Conservation (phyloP, 1,140 invertebrate genomes). For the Kradibia gibbosae region DNA sequence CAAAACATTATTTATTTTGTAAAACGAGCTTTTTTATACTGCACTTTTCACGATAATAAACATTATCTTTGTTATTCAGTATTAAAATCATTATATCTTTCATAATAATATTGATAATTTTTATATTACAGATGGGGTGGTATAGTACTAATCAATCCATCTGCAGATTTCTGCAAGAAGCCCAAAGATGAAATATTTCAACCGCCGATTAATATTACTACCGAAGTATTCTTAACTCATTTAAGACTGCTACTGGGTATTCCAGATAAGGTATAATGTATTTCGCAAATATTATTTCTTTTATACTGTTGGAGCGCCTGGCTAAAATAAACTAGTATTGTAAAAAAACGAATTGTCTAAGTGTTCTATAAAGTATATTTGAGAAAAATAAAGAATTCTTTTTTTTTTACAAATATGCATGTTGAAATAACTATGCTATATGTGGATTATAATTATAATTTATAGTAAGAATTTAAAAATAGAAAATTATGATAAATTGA, state of each 20-base stretch:
- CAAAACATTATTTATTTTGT: conserved; percentile 20
- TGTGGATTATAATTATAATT: no score
- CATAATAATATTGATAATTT: neutral
- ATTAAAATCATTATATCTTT: neutral
- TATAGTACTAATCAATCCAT: conserved; percentile 83
- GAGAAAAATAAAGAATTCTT: no score
- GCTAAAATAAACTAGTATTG: neutral
- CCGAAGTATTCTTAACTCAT: conserved; percentile 86
- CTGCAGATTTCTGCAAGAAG: conserved; percentile 72
- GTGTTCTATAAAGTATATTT: no score
- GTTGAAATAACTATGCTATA: no score
- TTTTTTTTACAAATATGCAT: no score
- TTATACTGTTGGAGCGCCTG: neutral
- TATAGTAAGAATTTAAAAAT: no score
- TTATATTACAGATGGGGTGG: conserved; percentile 86
- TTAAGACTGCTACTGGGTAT: conserved; percentile 86
- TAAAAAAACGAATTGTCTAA: neutral
- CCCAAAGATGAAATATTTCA: conserved; percentile 63
- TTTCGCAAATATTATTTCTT: neutral
- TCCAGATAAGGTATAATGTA: conserved; percentile 74
- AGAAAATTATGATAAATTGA: no score
- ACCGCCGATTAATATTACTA: conserved; percentile 77
- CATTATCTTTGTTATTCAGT: neutral
- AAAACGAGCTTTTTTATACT: neutral
- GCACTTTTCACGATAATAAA: neutral